A percentile compares a stretch with the other conserved stretches of the same genome.
These are phyloP conservation scores for Caracal caracal DNA, from an alignment of 2,113 vertebrate species.

Conservation along the genomic window DNA sequence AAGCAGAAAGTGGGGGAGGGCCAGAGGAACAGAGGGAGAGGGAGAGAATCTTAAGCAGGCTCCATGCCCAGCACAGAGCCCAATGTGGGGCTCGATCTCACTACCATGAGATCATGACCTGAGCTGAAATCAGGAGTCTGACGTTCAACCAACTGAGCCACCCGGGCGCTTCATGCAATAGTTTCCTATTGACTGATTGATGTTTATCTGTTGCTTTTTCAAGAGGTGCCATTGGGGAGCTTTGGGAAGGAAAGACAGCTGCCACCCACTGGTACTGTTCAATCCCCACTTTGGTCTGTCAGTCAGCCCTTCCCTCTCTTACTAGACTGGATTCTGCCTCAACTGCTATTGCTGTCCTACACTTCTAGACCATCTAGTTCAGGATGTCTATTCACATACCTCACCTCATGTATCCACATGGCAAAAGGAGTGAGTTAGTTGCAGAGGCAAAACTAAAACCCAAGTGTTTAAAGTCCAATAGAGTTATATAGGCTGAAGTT, in stretches of 20 bases:
- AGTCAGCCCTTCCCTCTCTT: background rate
- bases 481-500: background rate
- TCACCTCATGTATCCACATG: background rate
- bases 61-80: too few species aligned
- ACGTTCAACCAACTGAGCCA: too few species aligned
- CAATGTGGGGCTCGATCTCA: too few species aligned
- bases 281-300: background rate
- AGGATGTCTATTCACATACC: background rate
- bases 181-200: background rate
- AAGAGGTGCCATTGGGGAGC: background rate
- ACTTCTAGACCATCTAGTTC: background rate
- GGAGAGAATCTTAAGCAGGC: too few species aligned
- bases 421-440: background rate
- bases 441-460: background rate
- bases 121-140: too few species aligned
- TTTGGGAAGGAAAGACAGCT: constrained; percentile 35
- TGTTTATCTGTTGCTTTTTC: background rate
- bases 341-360: background rate
- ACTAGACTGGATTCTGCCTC: background rate
- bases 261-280: background rate
- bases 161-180: background rate
- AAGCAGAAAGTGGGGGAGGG: too few species aligned
- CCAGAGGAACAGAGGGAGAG: too few species aligned
- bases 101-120: too few species aligned
- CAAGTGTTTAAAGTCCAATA: background rate